Evolutionary conservation across 2,113 vertebrate species (phyloP), one percentile per base, ranked within the genome.

Genomic region (Pachycephala philippinensis): DNA sequence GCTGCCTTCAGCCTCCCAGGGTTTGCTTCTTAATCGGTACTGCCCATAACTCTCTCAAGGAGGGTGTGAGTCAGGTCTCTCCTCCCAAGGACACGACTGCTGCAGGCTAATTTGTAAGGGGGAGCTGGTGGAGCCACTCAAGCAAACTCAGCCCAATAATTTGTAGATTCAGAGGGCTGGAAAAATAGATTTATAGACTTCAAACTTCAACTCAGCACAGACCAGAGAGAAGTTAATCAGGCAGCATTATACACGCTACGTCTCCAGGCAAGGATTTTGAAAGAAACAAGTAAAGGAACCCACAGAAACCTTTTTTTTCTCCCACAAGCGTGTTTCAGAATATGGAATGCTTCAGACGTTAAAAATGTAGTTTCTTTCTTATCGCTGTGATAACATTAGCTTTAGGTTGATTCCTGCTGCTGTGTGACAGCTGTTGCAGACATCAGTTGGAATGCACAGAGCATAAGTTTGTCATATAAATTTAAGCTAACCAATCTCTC

Each of bases 361-460:
- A 54, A 60, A 89, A 94, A 80, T 35, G 65, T 69, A n/a, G 31
- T 79, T 87, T 88, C 66, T 26, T 75, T 95, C 77, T 80, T 89
- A 82, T 63, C 56, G 52, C n/a, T 54, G 33, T 47, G 79, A 65
- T 92, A 91, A 88, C 96, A 95, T 94, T 84, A 96, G 44, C 57
- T 88, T 85, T 68, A 56, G 74, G 90, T 72, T 87, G 64, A 87
- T 95, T 88, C 35, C 80, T 76, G 63, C 88, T 83, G 78, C 66
- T 86, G 68, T 18, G 10, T 76, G 89, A 93, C 95, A 90, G 82
- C 87, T 97, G 94, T 83, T 82, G 47, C 75, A 69, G 54, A 71
- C 47, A 84, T 71, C 93, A 75, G 17, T 31, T 50, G 82, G 52
- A 92, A 90, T 15, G 31, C 40, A 45, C 6, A 47, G 72, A 79